Conservation (phyloP, 2,797 vertebrate species). For the Manis crassicaudata region DNA sequence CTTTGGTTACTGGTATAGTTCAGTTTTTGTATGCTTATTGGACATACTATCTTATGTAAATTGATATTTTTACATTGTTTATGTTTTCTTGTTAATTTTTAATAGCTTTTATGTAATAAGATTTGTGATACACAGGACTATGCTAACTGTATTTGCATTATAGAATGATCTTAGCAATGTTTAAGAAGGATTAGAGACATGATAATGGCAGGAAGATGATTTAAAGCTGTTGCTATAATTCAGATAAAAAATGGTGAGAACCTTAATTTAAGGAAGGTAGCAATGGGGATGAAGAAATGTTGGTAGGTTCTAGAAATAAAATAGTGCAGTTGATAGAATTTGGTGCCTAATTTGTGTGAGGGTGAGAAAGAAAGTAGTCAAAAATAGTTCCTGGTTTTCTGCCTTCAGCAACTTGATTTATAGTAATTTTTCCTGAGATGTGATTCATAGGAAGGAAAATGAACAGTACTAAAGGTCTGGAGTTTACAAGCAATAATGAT, state of each 20-base stretch:
- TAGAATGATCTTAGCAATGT: neutral
- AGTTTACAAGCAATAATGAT: neutral
- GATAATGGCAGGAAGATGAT: neutral
- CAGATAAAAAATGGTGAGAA: neutral
- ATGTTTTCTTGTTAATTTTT: neutral
- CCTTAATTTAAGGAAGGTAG: neutral
- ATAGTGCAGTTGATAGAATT: neutral
- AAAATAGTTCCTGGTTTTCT: slow-evolving; percentile 2
- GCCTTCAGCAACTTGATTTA: slow-evolving; percentile 2
- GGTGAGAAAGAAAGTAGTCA: neutral
- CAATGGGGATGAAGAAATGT: neutral
- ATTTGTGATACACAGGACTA: neutral
- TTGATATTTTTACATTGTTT: neutral
- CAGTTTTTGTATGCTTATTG: neutral
- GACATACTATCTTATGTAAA: neutral
- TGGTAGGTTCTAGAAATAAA: neutral
- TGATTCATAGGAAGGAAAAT: neutral
- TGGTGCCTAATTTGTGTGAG: neutral
- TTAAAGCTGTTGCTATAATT: neutral
- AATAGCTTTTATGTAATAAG: neutral
- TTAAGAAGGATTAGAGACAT: neutral
- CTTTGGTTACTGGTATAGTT: slow-evolving; percentile 7
- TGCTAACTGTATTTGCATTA: neutral
- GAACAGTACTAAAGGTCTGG: neutral
- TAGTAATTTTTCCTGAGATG: slow-evolving; percentile 4